These are phyloP conservation scores for Papilio glaucus DNA, from an alignment of 1,140 invertebrate genomes.

Conservation along the genomic window DNA sequence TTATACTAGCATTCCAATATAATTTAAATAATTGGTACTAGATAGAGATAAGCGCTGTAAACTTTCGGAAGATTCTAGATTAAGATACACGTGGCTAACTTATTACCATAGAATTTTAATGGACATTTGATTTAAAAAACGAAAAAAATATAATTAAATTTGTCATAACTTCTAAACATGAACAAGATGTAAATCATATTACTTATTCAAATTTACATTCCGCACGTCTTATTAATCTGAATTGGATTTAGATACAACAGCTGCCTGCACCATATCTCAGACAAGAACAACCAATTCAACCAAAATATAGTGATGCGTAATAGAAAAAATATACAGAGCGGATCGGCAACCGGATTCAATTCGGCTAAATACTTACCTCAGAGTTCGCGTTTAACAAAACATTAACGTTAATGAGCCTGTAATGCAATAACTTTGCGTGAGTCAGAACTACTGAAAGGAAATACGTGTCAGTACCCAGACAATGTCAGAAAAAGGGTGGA, in stretches of 20 bases:
- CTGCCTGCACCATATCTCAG: not conserved
- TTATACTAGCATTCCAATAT: too few relatives aligned
- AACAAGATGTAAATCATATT: too few relatives aligned
- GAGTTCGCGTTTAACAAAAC: not conserved
- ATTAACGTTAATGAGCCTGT: conserved; percentile 1
- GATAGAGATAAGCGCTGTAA: too few relatives aligned
- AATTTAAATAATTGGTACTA: too few relatives aligned
- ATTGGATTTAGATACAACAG: conserved; percentile 7
- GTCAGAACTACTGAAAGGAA: not conserved
- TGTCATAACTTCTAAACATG: too few relatives aligned
- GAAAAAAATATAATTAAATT: too few relatives aligned
- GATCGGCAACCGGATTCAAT: conserved; percentile 3
- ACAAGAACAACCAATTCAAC: not conserved
- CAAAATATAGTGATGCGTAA: not conserved
- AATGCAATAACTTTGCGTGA: not conserved
- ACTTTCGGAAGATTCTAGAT: too few relatives aligned
- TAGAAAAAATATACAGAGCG: conserved; percentile 15
- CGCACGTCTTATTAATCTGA: not conserved
- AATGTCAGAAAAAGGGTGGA: too few relatives aligned
- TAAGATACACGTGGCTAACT: too few relatives aligned
- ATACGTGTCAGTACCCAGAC: too few relatives aligned
- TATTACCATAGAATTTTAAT: too few relatives aligned
- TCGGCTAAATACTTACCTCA: conserved; percentile 23
- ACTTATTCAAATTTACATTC: not conserved
- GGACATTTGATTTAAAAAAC: too few relatives aligned